A percentile compares a stretch with the other conserved stretches of the same genome.
phyloP scores from a whole-genome alignment of 2,888 invertebrate genomes.

The Drosophila silvestris region DNA sequence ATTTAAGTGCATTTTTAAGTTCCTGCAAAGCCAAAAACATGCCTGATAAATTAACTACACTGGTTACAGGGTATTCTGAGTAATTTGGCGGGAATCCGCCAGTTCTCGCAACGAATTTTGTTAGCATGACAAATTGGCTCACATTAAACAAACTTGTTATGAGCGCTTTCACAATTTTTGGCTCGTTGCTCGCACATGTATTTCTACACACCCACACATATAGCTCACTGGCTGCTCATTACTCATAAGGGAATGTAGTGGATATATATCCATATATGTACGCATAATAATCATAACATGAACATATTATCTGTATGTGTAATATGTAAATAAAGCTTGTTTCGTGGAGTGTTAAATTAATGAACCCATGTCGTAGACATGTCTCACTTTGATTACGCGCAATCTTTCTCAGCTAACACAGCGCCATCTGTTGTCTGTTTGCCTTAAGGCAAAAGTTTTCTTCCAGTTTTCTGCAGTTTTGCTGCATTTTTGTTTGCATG shows the following conservation, averaged over 20 bases:
- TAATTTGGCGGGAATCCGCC: background rate
- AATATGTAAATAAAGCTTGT: slow-evolving; percentile 13
- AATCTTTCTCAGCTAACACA: slow-evolving; percentile 40
- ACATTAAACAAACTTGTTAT: slow-evolving; percentile 70
- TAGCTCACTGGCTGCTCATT: slow-evolving; percentile 50
- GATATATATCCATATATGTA: slow-evolving; percentile 17
- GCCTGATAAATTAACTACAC: background rate
- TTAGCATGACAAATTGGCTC: slow-evolving; percentile 64
- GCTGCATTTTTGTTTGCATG: slow-evolving; percentile 59
- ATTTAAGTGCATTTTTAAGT: background rate
- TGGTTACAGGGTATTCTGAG: slow-evolving; percentile 8
- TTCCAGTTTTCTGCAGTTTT: slow-evolving; percentile 34
- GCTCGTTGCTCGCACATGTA: slow-evolving; percentile 25
- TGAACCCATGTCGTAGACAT: slow-evolving; percentile 70
- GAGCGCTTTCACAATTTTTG: slow-evolving; percentile 61
- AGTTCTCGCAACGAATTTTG: slow-evolving; percentile 17
- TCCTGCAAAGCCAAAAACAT: background rate
- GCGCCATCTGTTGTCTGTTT: slow-evolving; percentile 14
- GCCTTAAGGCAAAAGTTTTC: slow-evolving; percentile 14
- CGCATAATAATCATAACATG: slow-evolving; percentile 5
- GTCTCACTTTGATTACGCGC: slow-evolving; percentile 49
- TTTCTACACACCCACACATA: slow-evolving; percentile 8
- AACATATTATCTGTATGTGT: slow-evolving; percentile 2
- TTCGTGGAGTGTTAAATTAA: slow-evolving; percentile 56
- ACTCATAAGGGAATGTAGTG: slow-evolving; percentile 60